Evolutionary conservation across 2,888 invertebrate genomes (phyloP), one percentile per base, ranked within the genome.

Genomic region (Branchinecta sandiegonensis): DNA sequence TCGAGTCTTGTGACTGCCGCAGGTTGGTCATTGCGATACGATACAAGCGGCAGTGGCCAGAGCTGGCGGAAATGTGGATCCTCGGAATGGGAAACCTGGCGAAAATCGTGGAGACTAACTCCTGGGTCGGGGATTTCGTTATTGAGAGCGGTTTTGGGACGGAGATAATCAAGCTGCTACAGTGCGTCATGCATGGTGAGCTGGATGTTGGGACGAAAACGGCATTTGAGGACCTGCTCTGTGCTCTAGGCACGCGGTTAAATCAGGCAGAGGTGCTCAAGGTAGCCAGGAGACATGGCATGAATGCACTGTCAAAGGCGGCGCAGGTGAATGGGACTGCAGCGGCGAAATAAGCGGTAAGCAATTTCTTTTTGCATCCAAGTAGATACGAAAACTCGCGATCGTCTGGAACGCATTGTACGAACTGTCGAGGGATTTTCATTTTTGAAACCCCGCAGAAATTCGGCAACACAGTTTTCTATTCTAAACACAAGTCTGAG

Each of bases 111-210:
- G 85, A 89, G 17, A 83, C 86, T 71, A 84, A 92, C 71, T 90
- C 91, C 6, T 92, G 92, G 92, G 85, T 92, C 71, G 89, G 90
- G 0, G 90, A 92, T 75, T 92, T 92, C 78, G 88, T 90, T 7
- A 86, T 93, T 70, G 93, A 93, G 75, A 91, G 91, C 76, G 93
- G 93, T n/a, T 94, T 93, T 91, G 88, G 90, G 6, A 87, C 90
- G 76, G 92, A 91, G 12, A 91, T 93, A 69, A 82, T 90, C 67
- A 86, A 86, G 74, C 88, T 87, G 73, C 80, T 94, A 72, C 85
- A 85, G 71, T 88, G 89, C 79, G 90, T 92, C 1, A 89, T 88
- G 79, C 83, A 88, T 73, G 90, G 90, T 68, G 86, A 88, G 3
- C 79, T 93, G 66, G 88, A 87, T 48, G 85, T 88, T 0, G 91